Evolutionary conservation across 2,113 vertebrate species (phyloP).

Genomic region (Oostethus manadensis): DNA sequence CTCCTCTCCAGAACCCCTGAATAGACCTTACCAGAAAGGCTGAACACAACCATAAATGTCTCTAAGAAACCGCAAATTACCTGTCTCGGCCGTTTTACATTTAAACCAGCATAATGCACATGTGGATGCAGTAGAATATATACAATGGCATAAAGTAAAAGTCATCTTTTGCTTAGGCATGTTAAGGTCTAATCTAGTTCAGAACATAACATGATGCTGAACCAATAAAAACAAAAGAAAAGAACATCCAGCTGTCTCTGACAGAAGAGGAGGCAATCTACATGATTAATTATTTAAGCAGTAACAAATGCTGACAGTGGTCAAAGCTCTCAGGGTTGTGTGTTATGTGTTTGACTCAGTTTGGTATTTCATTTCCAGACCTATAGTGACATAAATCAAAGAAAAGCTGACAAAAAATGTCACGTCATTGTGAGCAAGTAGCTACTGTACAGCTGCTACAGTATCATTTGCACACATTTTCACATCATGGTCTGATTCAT

Average conservation of each 20-base stretch:
- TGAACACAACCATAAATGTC: too few species aligned
- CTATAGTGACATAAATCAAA: neutral
- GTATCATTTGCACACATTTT: conserved; percentile 36
- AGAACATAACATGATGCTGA: conserved; percentile 35
- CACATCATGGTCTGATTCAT: conserved; percentile 56
- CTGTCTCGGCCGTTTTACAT: neutral
- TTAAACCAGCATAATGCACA: too few species aligned
- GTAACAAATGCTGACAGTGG: conserved; percentile 45
- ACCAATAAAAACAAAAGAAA: conserved; percentile 60
- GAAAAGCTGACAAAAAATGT: too few species aligned
- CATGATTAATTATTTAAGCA: conserved; percentile 67
- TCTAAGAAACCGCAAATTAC: too few species aligned
- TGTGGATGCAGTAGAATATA: too few species aligned
- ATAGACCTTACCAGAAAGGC: too few species aligned
- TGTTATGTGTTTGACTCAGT: conserved; percentile 6
- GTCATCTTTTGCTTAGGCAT: conserved; percentile 12
- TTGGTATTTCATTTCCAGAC: neutral
- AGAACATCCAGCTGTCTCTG: conserved; percentile 49
- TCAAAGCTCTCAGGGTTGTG: conserved; percentile 28
- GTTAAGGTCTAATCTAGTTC: conserved; percentile 26
- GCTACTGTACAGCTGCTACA: neutral
- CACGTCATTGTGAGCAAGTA: neutral
- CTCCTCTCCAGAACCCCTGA: too few species aligned
- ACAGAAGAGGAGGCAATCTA: conserved; percentile 58
- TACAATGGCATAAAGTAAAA: neutral